phyloP scores from a whole-genome alignment of 2,888 invertebrate genomes.

The Amphipoea lucens region DNA sequence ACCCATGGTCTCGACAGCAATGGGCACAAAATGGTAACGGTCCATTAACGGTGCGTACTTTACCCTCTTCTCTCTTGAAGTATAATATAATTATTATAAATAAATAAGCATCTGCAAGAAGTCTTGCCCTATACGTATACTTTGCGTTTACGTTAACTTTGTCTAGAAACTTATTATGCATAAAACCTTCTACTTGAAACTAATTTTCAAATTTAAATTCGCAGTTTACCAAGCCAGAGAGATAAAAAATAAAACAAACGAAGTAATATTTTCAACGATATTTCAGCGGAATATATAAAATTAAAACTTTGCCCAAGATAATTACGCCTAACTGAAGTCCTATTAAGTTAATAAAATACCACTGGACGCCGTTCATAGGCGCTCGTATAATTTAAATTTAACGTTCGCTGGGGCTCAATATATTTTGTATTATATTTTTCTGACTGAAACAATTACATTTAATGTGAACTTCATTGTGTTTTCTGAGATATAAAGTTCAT shows the following conservation, averaged over 20 bases:
- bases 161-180: not conserved
- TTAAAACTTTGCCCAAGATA: conserved; percentile 58
- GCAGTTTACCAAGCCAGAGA: conserved; percentile 3
- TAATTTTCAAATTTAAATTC: conserved; percentile 25
- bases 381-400: conserved; percentile 62
- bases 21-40: no score
- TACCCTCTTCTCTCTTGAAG: no score
- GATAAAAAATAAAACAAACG: conserved; percentile 47
- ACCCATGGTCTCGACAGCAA: no score
- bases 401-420: conserved; percentile 58
- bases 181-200: conserved; percentile 4
- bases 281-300: conserved; percentile 48
- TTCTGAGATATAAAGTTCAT: conserved; percentile 69
- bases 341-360: conserved; percentile 64
- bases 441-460: conserved; percentile 64
- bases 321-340: conserved; percentile 58
- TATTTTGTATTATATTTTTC: conserved; percentile 62
- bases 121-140: no score
- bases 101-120: no score
- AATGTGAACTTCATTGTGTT: conserved; percentile 63
- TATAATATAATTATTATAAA: no score
- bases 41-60: no score
- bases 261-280: conserved; percentile 50
- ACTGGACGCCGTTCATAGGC: conserved; percentile 53
- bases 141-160: no score